A percentile compares a stretch with the other conserved stretches of the same genome.
Conservation (phyloP, 2,113 vertebrate species). For the Crotalus helleri region DNA sequence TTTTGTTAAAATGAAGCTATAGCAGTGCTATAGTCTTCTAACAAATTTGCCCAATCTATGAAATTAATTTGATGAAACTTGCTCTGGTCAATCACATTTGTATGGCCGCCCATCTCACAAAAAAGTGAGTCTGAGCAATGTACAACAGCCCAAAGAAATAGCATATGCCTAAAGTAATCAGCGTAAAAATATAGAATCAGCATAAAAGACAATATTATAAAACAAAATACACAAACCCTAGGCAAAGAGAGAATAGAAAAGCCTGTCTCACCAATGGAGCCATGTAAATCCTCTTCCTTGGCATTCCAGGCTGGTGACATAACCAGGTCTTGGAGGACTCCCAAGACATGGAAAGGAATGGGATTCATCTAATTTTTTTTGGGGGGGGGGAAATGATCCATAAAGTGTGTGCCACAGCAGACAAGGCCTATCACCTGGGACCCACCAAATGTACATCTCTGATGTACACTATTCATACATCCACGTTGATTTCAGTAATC, state of each 20-base stretch:
- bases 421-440: background rate
- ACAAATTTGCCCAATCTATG: background rate
- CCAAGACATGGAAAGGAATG: background rate
- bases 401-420: background rate
- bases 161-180: background rate
- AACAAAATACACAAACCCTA: background rate
- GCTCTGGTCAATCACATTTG: background rate
- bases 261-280: background rate
- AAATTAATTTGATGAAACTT: background rate
- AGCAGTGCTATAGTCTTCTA: background rate
- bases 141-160: background rate
- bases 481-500: background rate
- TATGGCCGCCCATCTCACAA: background rate
- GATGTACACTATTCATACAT: background rate
- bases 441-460: background rate
- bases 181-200: background rate
- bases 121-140: background rate
- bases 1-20: background rate
- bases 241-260: background rate
- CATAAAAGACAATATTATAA: background rate
- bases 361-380: background rate
- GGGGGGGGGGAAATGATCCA: background rate
- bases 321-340: background rate
- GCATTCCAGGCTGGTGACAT: background rate
- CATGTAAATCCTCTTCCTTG: background rate